Evolutionary conservation across 2,113 vertebrate genomes (phyloP), one percentile per base, ranked within the genome.

Genomic region (Bubalus kerabau): DNA sequence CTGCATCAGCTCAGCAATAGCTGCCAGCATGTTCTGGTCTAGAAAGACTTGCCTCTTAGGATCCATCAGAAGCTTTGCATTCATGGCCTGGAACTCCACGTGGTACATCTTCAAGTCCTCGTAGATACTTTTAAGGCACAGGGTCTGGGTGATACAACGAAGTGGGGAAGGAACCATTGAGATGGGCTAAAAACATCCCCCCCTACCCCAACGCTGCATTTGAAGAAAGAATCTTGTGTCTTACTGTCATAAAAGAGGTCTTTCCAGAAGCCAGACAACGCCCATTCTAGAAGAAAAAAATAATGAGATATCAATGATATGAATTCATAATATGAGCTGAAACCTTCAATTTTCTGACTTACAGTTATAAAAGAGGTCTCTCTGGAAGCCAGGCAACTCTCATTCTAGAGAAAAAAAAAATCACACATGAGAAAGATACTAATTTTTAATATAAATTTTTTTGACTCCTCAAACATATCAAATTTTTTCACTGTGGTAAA

Each of bases 91-190:
- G 93, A 99, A 98, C 93, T 98, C 93, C 11, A 88, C 19, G 48
- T 95, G 97, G 97, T 99, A 99, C 40, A 94, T 30, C 10, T 97
- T 95, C 96, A 99, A 92, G 24, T 99, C 98, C 40, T 97, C 83
- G 0, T 97, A 98, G 96, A 99, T 99, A 7, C 98, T 98, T 43
- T 74, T 92, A 62, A 98, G 97, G 94, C 99, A 99, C 81, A 95
- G 96, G 3, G 17, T 86, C 99, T 99, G 94, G 12, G 54, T 50
- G 67, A 95, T 7, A 46, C 2, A 80, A 95, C 1, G 74, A 46
- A 95, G 67, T 26, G 17, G 10, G 52, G 5, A 80, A 90, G 84
- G 87, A 57, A 54, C 24, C 1, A 50, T 0, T 30, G 67, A 82
- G 67, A 15, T 6, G 26, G n/a, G 26, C 57, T 52, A n/a, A 19